These are phyloP conservation scores for Seira sanloemensis DNA, from an alignment of 2,888 invertebrate species.

Conservation along the genomic window DNA sequence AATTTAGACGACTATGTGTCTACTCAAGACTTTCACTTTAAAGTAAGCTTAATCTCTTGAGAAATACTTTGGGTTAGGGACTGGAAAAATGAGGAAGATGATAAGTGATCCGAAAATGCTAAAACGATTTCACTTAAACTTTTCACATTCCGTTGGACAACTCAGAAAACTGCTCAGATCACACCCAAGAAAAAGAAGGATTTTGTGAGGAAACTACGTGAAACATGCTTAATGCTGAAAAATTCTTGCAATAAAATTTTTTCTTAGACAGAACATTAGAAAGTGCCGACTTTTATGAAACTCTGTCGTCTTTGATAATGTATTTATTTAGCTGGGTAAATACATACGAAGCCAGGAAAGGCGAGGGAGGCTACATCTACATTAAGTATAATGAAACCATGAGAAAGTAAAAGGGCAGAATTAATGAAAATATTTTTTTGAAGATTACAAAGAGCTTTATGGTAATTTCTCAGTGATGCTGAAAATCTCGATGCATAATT, in stretches of 20 bases:
- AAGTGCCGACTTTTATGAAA: neutral
- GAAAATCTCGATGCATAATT: constrained; percentile 62
- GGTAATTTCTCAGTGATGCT: constrained; percentile 60
- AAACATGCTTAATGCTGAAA: neutral
- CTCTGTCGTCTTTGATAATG: neutral
- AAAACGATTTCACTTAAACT: constrained; percentile 31
- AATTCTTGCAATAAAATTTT: neutral
- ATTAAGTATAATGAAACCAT: constrained; percentile 39
- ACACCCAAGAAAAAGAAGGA: neutral
- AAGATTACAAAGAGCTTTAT: constrained; percentile 49
- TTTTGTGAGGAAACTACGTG: neutral
- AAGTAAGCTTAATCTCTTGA: constrained; percentile 46
- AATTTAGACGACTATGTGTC: constrained; percentile 46
- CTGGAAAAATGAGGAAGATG: constrained; percentile 9
- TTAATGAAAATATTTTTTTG: constrained; percentile 56
- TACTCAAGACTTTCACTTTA: constrained; percentile 13
- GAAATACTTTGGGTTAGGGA: constrained; percentile 41
- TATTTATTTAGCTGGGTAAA: neutral
- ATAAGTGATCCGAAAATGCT: constrained; percentile 40
- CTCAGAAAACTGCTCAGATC: neutral
- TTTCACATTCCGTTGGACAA: constrained; percentile 33
- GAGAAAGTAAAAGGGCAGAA: constrained; percentile 58
- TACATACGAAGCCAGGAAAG: constrained; percentile 13
- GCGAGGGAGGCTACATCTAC: constrained; percentile 4
- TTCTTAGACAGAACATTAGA: neutral